phyloP scores from a whole-genome alignment of 2,113 vertebrate species.

The Campylorhamphus procurvoides region DNA sequence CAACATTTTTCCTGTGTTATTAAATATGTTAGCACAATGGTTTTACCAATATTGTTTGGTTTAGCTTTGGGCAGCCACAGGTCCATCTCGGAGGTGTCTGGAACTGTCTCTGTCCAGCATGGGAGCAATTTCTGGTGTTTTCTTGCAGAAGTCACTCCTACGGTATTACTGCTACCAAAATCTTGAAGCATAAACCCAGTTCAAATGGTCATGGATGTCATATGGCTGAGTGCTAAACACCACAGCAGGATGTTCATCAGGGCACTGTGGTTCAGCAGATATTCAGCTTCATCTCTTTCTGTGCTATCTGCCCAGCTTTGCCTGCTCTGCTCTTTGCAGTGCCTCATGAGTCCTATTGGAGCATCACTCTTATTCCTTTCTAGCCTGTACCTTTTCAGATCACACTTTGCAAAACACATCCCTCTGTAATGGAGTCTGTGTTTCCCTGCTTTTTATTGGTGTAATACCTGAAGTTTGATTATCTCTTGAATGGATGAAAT shows the following conservation, averaged over 20 bases:
- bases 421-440: neutral
- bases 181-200: neutral
- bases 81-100: neutral
- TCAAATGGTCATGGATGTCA: neutral
- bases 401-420: neutral
- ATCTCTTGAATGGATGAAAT: neutral
- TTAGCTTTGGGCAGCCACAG: neutral
- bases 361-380: neutral
- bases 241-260: neutral
- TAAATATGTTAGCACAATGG: neutral
- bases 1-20: accelerated
- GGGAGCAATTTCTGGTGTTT: neutral
- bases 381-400: neutral
- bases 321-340: neutral
- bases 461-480: neutral
- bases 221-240: neutral
- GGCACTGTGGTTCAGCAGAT: neutral
- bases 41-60: neutral
- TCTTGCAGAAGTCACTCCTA: neutral
- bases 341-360: neutral
- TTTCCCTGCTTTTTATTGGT: neutral
- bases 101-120: neutral
- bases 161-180: neutral
- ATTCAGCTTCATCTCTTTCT: neutral
- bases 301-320: neutral